Evolutionary conservation across 2,113 vertebrate species (phyloP).

Genomic region (Crotophaga sulcirostris): DNA sequence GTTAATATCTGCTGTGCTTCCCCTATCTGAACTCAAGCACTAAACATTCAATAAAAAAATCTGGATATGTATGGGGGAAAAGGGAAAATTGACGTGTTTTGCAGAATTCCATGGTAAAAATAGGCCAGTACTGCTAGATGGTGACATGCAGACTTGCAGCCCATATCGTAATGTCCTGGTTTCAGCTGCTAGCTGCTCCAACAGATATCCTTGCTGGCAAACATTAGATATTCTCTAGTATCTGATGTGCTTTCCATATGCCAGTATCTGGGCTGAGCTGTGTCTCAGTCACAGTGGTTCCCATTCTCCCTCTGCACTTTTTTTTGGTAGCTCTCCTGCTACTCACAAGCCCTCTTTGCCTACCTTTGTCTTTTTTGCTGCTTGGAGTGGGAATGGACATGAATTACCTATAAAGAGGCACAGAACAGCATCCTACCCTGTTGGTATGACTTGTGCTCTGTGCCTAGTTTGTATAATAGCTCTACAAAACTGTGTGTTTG

Average conservation of each 20-base stretch:
- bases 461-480: background rate
- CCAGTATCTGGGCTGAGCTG: background rate
- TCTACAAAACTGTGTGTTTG: accelerated
- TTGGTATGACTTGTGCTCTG: background rate
- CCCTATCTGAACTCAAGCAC: background rate
- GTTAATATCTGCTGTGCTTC: background rate
- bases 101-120: background rate
- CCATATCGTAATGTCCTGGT: background rate
- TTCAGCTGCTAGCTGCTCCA: background rate
- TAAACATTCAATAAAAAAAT: background rate
- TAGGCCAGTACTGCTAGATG: background rate
- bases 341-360: background rate
- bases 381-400: background rate
- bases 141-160: background rate
- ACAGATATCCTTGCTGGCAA: background rate
- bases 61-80: background rate
- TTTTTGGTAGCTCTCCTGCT: background rate
- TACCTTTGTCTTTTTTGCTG: background rate
- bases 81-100: background rate
- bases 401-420: background rate
- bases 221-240: background rate
- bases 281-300: background rate
- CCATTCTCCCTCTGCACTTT: background rate
- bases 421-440: background rate
- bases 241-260: background rate